phyloP scores from a whole-genome alignment of 1,140 invertebrate species.

The Phymorhynchus buccinoides region DNA sequence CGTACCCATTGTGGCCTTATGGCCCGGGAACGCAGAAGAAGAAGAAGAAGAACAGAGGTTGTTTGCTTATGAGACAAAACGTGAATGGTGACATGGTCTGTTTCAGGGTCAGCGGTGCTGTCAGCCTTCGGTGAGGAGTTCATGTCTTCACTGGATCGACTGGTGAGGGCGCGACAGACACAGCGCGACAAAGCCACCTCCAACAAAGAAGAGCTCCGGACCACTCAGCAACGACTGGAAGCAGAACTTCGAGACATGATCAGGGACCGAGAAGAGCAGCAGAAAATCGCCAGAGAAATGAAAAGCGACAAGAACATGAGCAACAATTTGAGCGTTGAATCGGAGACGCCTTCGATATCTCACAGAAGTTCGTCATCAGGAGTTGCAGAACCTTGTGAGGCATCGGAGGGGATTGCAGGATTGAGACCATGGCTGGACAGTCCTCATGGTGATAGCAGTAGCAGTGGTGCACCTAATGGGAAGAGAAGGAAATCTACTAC shows the following conservation, averaged over 20 bases:
- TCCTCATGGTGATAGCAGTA: background rate
- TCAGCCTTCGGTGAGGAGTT: constrained; percentile 42
- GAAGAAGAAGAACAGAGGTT: no score
- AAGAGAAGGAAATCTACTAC: background rate
- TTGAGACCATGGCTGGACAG: background rate
- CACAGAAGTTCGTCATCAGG: background rate
- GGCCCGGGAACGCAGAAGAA: no score
- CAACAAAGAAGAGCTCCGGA: constrained; percentile 28
- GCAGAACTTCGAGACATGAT: constrained; percentile 7
- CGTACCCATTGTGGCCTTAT: no score
- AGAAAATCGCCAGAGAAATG: constrained; percentile 22
- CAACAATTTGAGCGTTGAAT: background rate
- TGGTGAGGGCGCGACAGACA: constrained; percentile 10
- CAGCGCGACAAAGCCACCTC: constrained; percentile 32
- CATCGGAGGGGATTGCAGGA: background rate
- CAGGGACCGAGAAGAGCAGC: constrained; percentile 31
- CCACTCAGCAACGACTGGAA: constrained; percentile 28
- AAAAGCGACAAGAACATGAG: background rate
- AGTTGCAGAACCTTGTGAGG: no score
- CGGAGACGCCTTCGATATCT: background rate
- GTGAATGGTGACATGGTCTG: no score
- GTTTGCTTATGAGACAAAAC: no score
- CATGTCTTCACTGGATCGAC: constrained; percentile 19
- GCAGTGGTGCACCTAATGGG: background rate
- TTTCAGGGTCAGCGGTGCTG: constrained; percentile 28